Evolutionary conservation across 2,888 invertebrate species (phyloP), one percentile per base, ranked within the genome.

Genomic region (Synanthedon tipuliformis): DNA sequence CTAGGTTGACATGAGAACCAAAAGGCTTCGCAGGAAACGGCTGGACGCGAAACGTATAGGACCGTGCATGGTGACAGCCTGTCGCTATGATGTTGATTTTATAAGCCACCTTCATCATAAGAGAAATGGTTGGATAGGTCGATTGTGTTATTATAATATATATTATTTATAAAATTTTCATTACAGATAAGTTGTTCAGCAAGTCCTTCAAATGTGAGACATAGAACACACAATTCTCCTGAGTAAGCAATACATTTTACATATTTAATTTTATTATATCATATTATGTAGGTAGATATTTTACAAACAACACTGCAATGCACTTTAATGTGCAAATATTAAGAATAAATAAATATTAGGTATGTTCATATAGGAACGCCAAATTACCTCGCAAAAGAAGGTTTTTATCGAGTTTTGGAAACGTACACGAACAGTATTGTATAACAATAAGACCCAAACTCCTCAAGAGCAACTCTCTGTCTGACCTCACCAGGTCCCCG

Each of bases 401-500:
- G 63, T 61, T 63, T 51, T 59, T 56, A 50, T 64, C 65, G 41
- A 65, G 66, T 7, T 59, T 66, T 53, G 68, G 69, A 51, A 74
- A 71, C 61, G 69, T 78, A 54, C 71, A 71, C 52, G 83, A 86
- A 61, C 75, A 77, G 51, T 85, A 84, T 62, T 81, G 73, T 57
- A 84, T 86, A 59, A 81, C 78, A n/a, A 82, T 86, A 57, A 78
- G 78, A 55, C 85, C 84, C 4, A 80, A 76, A 66, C 59, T 78
- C 13, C 65, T 71, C 51, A 75, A 67, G 57, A 82, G 85, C 63
- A 81, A 64, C 59, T 86, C 86, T 5, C 59, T 85, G 48, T 80
- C 85, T 5, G 81, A 85, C 55, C 71, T 86, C 27, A 72, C 75
- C 15, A 67, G 70, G 12, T 68, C 69, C 55, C 54, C 69, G 57